These are phyloP conservation scores for Oncorhynchus mykiss DNA, from an alignment of 2,113 vertebrate species.

Conservation along the genomic window DNA sequence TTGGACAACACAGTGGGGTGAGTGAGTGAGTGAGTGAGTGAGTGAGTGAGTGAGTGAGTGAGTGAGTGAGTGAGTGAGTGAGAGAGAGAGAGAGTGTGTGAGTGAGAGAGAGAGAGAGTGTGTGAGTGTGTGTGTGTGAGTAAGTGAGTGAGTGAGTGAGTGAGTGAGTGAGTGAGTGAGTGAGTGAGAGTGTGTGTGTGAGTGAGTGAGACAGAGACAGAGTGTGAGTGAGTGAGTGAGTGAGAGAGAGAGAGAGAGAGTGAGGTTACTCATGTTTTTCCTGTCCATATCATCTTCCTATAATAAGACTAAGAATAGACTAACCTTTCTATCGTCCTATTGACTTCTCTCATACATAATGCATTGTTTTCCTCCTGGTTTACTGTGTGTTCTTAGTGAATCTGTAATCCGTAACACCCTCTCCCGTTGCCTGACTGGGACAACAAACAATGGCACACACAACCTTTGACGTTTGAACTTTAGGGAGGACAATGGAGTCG, in stretches of 20 bases:
- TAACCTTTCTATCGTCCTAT: no score
- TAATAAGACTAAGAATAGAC: no score
- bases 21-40: background rate
- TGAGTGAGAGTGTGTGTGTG: background rate
- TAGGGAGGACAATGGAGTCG: no score
- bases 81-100: background rate
- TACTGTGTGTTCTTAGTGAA: no score
- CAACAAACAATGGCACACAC: no score
- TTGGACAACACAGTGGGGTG: background rate
- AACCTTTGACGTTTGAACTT: no score
- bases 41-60: background rate
- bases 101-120: background rate
- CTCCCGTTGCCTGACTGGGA: no score
- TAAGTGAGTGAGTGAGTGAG: background rate
- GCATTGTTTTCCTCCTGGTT: no score
- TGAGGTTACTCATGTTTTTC: background rate
- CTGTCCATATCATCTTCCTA: no score
- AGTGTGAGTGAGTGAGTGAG: background rate
- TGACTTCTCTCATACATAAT: no score
- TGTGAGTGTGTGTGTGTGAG: background rate
- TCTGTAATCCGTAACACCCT: no score
- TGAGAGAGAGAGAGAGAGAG: background rate
- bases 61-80: background rate
- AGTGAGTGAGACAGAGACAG: background rate
- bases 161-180: no score